A percentile compares a stretch with the other conserved stretches of the same genome.
Conservation (phyloP, 2,888 invertebrate species). For the Hypsopygia costalis region DNA sequence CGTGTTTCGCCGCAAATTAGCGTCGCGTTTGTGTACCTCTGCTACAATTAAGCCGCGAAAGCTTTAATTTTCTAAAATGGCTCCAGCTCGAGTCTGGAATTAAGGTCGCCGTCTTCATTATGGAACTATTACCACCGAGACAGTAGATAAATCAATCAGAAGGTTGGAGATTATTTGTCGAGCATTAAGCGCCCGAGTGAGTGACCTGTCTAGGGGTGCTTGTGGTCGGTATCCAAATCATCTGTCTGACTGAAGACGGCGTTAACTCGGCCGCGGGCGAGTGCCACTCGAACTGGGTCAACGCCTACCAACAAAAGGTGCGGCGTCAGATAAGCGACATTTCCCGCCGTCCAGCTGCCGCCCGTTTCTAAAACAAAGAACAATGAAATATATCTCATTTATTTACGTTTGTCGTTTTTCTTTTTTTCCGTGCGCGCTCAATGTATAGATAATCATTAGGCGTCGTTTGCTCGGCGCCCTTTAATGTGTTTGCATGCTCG, state of each 20-base stretch:
- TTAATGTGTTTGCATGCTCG: conserved; percentile 75
- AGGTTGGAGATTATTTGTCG: conserved; percentile 3
- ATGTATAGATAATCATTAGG: conserved; percentile 72
- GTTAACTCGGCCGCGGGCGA: conserved; percentile 54
- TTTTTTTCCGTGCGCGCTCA: conserved; percentile 47
- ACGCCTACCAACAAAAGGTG: conserved; percentile 76
- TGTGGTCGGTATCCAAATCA: conserved; percentile 38
- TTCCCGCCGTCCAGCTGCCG: conserved; percentile 69
- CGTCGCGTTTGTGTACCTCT: conserved; percentile 39
- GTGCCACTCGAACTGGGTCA: conserved; percentile 73
- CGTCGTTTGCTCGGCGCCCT: conserved; percentile 64
- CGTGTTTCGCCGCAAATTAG: conserved; percentile 51
- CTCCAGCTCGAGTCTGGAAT: conserved; percentile 12
- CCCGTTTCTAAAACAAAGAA: conserved; percentile 68
- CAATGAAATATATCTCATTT: conserved; percentile 69
- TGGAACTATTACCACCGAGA: background rate
- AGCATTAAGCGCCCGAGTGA: conserved; percentile 11
- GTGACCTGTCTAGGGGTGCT: conserved; percentile 19
- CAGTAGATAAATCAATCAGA: conserved; percentile 7
- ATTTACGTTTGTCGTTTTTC: conserved; percentile 51
- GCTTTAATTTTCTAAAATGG: conserved; percentile 25
- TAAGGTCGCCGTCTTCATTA: conserved; percentile 13
- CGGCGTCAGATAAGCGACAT: conserved; percentile 72
- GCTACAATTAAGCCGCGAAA: conserved; percentile 39
- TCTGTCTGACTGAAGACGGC: conserved; percentile 54